Evolutionary conservation across 2,888 invertebrate genomes (phyloP), one percentile per base, ranked within the genome.

Genomic region (Dusona sp.): DNA sequence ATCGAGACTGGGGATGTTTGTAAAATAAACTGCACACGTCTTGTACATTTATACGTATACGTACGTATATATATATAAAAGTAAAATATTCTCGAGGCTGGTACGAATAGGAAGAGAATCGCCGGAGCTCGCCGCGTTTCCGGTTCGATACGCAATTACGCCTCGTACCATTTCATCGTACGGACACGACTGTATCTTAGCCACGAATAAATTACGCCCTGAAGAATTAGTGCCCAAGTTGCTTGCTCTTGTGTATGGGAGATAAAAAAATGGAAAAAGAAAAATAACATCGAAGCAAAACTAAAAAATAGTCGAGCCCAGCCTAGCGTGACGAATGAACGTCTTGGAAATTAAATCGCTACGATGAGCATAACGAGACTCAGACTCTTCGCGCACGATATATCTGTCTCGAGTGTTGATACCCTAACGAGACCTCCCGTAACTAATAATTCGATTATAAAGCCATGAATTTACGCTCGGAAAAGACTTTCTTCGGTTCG

Each of bases 81-180:
- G 48, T 75, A 70, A 81, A 67, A 81, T 73, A 51, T 33, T 79
- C 42, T 68, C 78, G 81, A 83, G 81, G 45, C 84, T 84, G 84
- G 86, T 74, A 86, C 86, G 81, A 64, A 86, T 81, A 84, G 81
- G 84, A 84, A 84, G 86, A 79, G 84, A 84, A 81, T 84, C 73
- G 84, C 64, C 81, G 75, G 79, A 65, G 65, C 79, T 70, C 72
- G 65, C 78, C 70, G 78, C 48, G 82, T 88, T 89, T 89, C 89
- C 89, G 89, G 89, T 87, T 88, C 83, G 86, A 88, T 87, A 87
- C 83, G 87, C 82, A 89, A 88, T 89, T 88, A 85, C 87, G 87
- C 82, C 67, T 74, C 78, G 86, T 86, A 86, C 86, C 86, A 84
- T 86, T 86, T 74, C 79, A 61, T 80, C 84, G 57, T 75, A 51